These are phyloP conservation scores for Sturnus vulgaris DNA, from an alignment of 2,113 vertebrate genomes.

Conservation along the genomic window DNA sequence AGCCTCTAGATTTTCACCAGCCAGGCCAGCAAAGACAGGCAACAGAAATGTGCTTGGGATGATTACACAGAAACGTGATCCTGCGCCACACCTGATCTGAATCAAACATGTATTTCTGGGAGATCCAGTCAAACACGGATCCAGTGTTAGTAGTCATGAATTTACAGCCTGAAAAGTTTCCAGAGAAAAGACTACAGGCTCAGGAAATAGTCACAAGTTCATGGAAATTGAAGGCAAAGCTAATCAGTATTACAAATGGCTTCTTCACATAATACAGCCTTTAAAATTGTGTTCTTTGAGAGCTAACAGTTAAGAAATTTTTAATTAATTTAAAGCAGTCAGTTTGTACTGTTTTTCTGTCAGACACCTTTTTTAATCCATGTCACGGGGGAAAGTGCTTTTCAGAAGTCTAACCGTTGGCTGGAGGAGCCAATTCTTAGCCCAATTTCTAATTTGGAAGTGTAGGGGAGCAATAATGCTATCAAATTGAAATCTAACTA, in stretches of 20 bases:
- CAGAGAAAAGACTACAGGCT: not conserved
- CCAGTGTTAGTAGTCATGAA: not conserved
- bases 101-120: slow-evolving; percentile 9
- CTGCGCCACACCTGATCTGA: not conserved
- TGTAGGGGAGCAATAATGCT: not conserved
- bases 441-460: not conserved
- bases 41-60: not conserved
- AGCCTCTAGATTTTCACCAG: not conserved
- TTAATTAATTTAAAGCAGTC: not conserved
- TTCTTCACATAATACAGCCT: not conserved
- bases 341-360: not conserved
- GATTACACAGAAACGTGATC: not conserved
- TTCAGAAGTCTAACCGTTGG: not conserved
- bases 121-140: not conserved
- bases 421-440: not conserved
- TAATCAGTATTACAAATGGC: not conserved
- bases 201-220: not conserved
- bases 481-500: not conserved
- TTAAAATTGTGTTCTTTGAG: not conserved
- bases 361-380: not conserved
- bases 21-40: not conserved
- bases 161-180: not conserved
- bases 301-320: not conserved
- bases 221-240: not conserved
- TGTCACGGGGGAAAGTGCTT: not conserved